These are phyloP conservation scores for Cantharis nigra DNA, from an alignment of 2,888 invertebrate genomes.

Conservation along the genomic window DNA sequence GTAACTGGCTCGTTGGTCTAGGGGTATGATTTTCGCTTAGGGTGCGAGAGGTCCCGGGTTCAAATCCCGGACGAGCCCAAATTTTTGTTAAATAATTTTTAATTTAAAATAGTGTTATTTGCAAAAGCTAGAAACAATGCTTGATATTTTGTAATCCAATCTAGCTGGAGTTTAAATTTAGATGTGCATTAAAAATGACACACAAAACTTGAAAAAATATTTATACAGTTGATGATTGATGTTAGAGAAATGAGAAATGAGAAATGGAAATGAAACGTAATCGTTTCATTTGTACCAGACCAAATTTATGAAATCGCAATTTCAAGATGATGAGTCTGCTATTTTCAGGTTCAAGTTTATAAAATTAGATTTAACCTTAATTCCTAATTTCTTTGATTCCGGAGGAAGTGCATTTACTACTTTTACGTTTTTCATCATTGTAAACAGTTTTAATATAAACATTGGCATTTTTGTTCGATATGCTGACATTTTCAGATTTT, in stretches of 20 bases:
- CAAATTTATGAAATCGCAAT: slow-evolving; percentile 1
- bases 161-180: not conserved
- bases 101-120: too few species aligned
- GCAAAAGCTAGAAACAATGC: not conserved
- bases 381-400: slow-evolving; percentile 16
- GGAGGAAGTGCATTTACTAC: slow-evolving; percentile 5
- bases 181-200: not conserved
- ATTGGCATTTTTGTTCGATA: not conserved
- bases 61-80: slow-evolving; percentile 63
- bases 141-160: not conserved
- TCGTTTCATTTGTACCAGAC: not conserved
- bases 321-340: slow-evolving; percentile 7
- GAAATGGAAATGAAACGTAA: not conserved
- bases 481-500: too few species aligned
- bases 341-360: slow-evolving; percentile 21
- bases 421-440: not conserved
- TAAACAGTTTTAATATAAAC: not conserved
- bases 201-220: not conserved
- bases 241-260: not conserved
- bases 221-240: not conserved
- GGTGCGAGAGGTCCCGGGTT: slow-evolving; percentile 66
- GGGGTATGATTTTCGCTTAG: slow-evolving; percentile 72
- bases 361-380: slow-evolving; percentile 26
- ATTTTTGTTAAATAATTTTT: not conserved
- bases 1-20: slow-evolving; percentile 66